A percentile compares a stretch with the other conserved stretches of the same genome.
Conservation (phyloP, 2,888 invertebrate species). For the Drosophila mimica region DNA sequence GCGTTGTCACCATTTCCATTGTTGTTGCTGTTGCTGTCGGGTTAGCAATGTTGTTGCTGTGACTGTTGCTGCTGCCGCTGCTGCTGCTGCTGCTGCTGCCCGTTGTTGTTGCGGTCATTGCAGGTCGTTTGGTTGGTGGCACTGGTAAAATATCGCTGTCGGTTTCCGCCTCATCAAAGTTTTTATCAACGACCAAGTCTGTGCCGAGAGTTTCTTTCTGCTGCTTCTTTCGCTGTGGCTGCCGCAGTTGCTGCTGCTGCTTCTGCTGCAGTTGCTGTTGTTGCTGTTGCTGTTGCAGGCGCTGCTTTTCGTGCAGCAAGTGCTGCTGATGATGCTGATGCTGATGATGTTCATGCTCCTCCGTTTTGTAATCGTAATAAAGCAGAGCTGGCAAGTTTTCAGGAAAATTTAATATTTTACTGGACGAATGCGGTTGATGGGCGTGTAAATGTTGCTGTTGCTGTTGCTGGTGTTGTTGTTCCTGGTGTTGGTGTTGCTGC, state of each 20-base stretch:
- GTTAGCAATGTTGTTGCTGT: conserved; percentile 16
- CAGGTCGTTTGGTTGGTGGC: conserved; percentile 81
- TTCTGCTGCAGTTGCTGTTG: conserved; percentile 39
- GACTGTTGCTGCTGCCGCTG: conserved; percentile 20
- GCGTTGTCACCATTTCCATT: conserved; percentile 64
- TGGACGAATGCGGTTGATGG: conserved; percentile 64
- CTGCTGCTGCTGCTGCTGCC: conserved; percentile 28
- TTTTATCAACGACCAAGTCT: conserved; percentile 68
- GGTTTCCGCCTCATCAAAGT: conserved; percentile 76
- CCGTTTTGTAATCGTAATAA: conserved; percentile 84
- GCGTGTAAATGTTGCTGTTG: conserved; percentile 51
- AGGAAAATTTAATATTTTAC: conserved; percentile 83
- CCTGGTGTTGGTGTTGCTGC: conserved; percentile 40
- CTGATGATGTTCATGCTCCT: conserved; percentile 84
- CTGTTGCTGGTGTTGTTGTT: conserved; percentile 44
- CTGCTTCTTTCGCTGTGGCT: conserved; percentile 38
- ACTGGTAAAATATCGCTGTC: conserved; percentile 83
- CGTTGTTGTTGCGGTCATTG: conserved; percentile 43
- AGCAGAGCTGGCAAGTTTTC: conserved; percentile 84
- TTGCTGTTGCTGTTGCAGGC: conserved; percentile 58
- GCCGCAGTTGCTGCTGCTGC: conserved; percentile 37
- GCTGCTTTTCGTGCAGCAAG: conserved; percentile 78
- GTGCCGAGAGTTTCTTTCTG: conserved; percentile 42
- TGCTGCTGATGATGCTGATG: conserved; percentile 83
- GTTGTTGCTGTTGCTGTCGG: conserved; percentile 51